These are phyloP conservation scores for Cinclus cinclus DNA, from an alignment of 2,113 vertebrate species.

Conservation along the genomic window DNA sequence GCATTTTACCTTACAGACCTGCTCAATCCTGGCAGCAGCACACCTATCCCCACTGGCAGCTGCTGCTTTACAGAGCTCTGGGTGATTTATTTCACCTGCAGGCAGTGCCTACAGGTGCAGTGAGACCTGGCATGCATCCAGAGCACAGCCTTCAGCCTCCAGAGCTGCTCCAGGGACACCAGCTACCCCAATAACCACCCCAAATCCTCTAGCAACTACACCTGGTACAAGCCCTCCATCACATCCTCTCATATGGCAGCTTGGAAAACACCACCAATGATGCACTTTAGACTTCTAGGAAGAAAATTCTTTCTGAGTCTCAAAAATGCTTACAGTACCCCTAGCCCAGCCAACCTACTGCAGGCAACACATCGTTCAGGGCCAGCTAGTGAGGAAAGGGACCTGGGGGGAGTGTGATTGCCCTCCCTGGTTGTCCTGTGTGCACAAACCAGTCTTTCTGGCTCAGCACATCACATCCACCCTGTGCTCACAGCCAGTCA, in stretches of 20 bases:
- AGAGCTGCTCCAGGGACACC: background rate
- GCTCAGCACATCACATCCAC: constrained; percentile 41
- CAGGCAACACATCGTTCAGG: rapidly evolving
- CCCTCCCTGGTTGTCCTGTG: background rate
- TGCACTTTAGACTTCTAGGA: background rate
- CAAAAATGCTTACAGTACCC: background rate
- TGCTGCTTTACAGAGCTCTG: background rate
- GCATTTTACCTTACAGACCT: background rate
- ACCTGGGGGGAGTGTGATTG: background rate
- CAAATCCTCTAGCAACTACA: background rate
- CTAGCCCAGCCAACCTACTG: background rate
- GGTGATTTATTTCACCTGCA: background rate
- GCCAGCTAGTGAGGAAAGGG: background rate
- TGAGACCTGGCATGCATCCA: background rate
- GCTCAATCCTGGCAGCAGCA: background rate
- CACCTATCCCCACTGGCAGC: background rate
- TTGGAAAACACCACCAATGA: background rate
- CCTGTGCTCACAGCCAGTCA: background rate
- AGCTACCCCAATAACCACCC: background rate
- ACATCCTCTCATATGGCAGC: background rate
- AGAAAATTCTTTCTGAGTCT: background rate
- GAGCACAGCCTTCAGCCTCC: background rate
- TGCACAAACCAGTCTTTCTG: background rate
- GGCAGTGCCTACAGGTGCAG: background rate
- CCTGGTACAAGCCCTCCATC: background rate